Base-by-base conservation (phyloP, 2,888 invertebrate genomes). In the Drosophila peninsularis region DNA sequence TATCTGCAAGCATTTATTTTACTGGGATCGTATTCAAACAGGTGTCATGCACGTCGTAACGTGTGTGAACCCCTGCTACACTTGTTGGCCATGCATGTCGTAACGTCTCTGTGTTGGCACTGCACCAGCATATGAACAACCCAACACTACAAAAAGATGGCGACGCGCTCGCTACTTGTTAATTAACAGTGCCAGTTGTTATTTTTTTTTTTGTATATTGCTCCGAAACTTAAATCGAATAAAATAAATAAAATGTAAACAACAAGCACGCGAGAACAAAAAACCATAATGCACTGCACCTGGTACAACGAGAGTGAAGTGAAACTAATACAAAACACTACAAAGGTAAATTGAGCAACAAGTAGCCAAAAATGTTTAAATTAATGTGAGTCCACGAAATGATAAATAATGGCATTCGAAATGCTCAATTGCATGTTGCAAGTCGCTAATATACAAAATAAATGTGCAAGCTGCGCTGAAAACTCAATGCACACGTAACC, bases 401-500 rank as follows among this genome's bases (percentile, higher is more conserved):
- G 17, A 50, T 54, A 54, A 63, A 68, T 50, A 60, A 61, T 64
- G 68, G 24, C 53, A 41, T 17, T 27, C 45, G 14, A 36, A 45
- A 27, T 14, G 36, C 5, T 41, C n/a, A 44, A 36, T 6, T 17
- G 30, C 53, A 47, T 36, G 13, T 9, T 42, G 10, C 21, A 14
- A 9, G 37, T 24, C n/a, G 6, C 37, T 24, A 11, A 1, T 17
- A 11, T 17, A 37, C 24, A 27, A 24, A 37, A 24, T 39, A 36
- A 4, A 1, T 7, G 21, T 11, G 0, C 1, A 24, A 19, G 24
- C 3, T 44, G 32, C 53, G 65, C 24, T 32, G n/a, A 50, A 71
- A 68, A 62, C 45, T 47, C 58, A 64, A 64, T 36, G 65, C 90
- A 90, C 84, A 91, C 92, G 92, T 92, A 92, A 92, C 92, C 92